Evolutionary conservation across 1,140 invertebrate species (phyloP).

Genomic region (Plodia interpunctella): DNA sequence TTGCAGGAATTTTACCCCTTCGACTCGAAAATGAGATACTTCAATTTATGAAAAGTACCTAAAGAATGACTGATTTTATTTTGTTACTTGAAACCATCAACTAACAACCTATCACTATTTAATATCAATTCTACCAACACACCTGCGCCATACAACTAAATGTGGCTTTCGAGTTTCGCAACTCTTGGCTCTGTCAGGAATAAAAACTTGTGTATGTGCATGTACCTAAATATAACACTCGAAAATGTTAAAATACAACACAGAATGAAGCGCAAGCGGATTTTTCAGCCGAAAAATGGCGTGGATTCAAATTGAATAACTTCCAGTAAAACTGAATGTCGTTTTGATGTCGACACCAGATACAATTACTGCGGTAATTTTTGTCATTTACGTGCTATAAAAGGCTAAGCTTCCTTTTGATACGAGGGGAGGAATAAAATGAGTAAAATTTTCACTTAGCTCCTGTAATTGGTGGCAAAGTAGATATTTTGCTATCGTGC

Average conservation of each 20-base stretch:
- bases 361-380: neutral
- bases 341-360: neutral
- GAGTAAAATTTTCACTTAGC: neutral
- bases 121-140: no score
- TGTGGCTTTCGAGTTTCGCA: no score
- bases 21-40: no score
- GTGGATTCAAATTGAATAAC: neutral
- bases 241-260: neutral
- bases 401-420: neutral
- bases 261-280: neutral
- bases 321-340: neutral
- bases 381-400: constrained; percentile 1
- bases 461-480: neutral
- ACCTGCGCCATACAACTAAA: no score
- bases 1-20: no score
- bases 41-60: no score
- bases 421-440: neutral
- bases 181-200: no score
- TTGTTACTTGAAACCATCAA: no score
- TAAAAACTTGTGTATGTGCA: no score
- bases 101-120: no score
- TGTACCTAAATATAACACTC: no score
- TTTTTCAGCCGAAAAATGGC: neutral
- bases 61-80: no score
- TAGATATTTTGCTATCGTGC: neutral